Evolutionary conservation across 2,797 vertebrate species (phyloP).

Genomic region (Sternarchorhynchus goeldii): DNA sequence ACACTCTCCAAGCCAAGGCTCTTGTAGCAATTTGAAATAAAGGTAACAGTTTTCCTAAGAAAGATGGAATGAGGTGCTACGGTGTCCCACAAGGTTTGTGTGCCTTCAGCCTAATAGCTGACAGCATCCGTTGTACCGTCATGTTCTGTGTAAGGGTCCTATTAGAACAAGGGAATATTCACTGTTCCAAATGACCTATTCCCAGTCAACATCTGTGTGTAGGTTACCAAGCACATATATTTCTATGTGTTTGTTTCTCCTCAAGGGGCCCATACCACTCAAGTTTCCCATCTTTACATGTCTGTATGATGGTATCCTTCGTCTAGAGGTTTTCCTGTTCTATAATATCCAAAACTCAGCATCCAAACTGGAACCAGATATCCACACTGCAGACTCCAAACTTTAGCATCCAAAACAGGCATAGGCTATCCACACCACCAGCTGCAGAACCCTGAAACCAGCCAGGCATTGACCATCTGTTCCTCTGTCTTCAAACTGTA

Average conservation of each 20-base stretch:
- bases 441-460: neutral
- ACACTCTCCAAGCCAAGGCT: neutral
- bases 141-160: neutral
- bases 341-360: slow-evolving; percentile 15
- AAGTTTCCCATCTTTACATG: slow-evolving; percentile 8
- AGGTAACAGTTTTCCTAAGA: neutral
- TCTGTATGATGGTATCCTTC: neutral
- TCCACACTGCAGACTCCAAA: slow-evolving; percentile 8
- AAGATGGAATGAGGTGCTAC: neutral
- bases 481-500: slow-evolving; percentile 12
- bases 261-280: slow-evolving; percentile 20
- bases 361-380: neutral
- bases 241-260: slow-evolving; percentile 6
- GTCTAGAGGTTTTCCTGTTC: neutral
- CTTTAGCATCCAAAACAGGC: slow-evolving; percentile 5
- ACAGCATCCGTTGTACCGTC: neutral
- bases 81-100: neutral
- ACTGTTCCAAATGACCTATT: neutral
- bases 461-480: neutral
- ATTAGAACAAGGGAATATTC: neutral
- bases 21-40: neutral
- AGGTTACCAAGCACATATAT: neutral
- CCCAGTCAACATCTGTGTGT: neutral
- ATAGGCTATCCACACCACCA: neutral
- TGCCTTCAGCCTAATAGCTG: neutral